Conservation (phyloP, 1,140 invertebrate species). For the Bombus consobrinus region DNA sequence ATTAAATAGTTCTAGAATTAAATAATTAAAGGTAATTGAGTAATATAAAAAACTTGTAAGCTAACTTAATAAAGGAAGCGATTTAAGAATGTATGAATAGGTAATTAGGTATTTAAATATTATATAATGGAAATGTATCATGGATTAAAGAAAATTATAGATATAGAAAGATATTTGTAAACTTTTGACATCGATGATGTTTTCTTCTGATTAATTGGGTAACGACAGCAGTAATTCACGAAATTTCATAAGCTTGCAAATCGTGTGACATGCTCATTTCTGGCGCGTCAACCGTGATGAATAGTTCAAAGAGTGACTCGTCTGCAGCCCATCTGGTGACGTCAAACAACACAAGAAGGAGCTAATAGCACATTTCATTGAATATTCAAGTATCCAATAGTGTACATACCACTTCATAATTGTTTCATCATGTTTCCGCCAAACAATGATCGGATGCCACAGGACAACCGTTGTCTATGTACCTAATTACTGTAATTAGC, state of each 20-base stretch:
- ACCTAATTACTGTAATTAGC: constrained; percentile 38
- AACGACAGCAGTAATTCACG: neutral
- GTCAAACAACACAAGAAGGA: constrained; percentile 57
- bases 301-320: constrained; percentile 63
- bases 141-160: no score
- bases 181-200: neutral
- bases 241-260: constrained; percentile 9
- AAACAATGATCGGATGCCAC: constrained; percentile 49
- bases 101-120: no score
- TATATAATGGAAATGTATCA: no score
- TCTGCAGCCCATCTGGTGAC: constrained; percentile 46
- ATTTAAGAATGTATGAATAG: no score
- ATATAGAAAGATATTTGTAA: no score
- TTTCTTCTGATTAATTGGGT: constrained; percentile 12
- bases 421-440: constrained; percentile 48
- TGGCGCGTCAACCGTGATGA: constrained; percentile 44
- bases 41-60: no score
- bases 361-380: constrained; percentile 70
- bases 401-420: constrained; percentile 64
- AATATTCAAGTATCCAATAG: constrained; percentile 67
- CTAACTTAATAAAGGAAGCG: no score
- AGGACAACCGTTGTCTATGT: constrained; percentile 9
- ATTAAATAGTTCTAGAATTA: no score
- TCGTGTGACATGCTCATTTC: constrained; percentile 13
- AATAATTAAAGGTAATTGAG: no score